phyloP scores from a whole-genome alignment of 2,113 vertebrate species.

The Epinephelus lanceolatus region DNA sequence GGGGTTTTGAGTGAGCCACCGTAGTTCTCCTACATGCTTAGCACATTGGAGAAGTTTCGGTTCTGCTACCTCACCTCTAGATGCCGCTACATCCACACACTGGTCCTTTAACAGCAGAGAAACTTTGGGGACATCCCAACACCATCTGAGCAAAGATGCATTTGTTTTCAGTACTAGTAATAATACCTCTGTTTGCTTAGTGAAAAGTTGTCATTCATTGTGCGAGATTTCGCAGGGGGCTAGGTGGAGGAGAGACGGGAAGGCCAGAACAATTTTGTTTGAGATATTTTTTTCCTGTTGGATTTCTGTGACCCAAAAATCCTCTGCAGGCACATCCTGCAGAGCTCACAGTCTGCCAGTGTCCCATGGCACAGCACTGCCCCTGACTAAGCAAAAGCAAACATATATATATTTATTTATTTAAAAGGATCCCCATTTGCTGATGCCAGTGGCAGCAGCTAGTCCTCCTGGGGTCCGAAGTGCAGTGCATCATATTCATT shows the following conservation, averaged over 20 bases:
- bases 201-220: neutral
- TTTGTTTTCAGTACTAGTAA: neutral
- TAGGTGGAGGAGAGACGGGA: neutral
- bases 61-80: too few species aligned
- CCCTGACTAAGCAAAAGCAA: constrained; percentile 39
- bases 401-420: neutral
- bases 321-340: constrained; percentile 16
- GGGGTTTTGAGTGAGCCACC: too few species aligned
- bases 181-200: neutral
- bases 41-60: too few species aligned
- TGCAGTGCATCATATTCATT: neutral
- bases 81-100: too few species aligned
- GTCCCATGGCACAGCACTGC: neutral
- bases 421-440: neutral
- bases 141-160: neutral
- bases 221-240: neutral
- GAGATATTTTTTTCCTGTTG: neutral
- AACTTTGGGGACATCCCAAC: too few species aligned
- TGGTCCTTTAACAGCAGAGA: too few species aligned
- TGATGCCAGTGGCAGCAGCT: neutral
- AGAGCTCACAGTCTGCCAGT: neutral
- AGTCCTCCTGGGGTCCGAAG: neutral
- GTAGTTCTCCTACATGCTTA: too few species aligned
- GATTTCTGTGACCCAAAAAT: constrained; percentile 21
- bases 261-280: neutral